Percentiles rank a stretch among this genome's conserved stretches.
phyloP scores from a whole-genome alignment of 1,140 invertebrate species.

The Aporrectodea caliginosa region DNA sequence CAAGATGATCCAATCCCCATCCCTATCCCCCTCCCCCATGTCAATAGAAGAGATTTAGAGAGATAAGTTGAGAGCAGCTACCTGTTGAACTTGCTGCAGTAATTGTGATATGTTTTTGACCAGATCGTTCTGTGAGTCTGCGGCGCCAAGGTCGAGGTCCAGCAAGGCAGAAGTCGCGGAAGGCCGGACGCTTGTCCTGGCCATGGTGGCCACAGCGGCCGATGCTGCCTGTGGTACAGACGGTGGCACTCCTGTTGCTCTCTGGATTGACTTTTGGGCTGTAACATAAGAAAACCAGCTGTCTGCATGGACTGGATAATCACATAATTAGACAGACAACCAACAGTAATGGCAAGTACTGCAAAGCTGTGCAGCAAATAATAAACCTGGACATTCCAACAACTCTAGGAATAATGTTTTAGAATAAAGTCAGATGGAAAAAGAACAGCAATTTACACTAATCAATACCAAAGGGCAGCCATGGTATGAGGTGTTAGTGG shows the following conservation, averaged over 20 bases:
- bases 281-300: neutral
- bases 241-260: neutral
- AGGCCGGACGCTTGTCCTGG: slow-evolving; percentile 47
- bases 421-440: too few species aligned
- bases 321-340: too few species aligned
- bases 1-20: too few species aligned
- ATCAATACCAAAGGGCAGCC: too few species aligned
- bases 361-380: too few species aligned
- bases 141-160: neutral
- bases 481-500: too few species aligned
- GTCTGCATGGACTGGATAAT: too few species aligned
- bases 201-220: slow-evolving; percentile 50
- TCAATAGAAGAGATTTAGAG: slow-evolving; percentile 6
- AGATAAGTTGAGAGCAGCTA: slow-evolving; percentile 28
- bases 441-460: too few species aligned
- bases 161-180: slow-evolving; percentile 35
- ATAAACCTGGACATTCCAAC: too few species aligned
- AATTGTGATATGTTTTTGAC: slow-evolving; percentile 50
- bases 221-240: slow-evolving; percentile 47
- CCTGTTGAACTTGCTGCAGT: slow-evolving; percentile 48
- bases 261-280: slow-evolving; percentile 11
- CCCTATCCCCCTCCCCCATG: too few species aligned
- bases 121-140: slow-evolving; percentile 45
- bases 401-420: too few species aligned
- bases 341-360: too few species aligned